phyloP scores from a whole-genome alignment of 1,140 invertebrate genomes.

The Centruroides sculpturatus region DNA sequence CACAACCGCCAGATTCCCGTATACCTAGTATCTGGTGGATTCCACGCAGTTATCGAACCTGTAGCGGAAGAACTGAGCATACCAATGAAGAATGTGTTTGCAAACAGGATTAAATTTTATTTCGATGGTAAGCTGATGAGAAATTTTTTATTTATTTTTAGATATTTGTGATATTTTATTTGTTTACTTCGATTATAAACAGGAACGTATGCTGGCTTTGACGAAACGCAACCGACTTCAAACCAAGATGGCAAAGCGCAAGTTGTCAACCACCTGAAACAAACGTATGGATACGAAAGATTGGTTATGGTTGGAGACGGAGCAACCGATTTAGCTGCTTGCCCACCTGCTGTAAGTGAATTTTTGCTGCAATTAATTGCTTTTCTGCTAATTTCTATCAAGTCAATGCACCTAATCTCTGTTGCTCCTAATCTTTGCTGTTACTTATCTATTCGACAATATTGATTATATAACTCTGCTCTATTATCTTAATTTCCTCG shows the following conservation, averaged over 20 bases:
- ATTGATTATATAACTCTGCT: background rate
- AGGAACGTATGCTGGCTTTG: constrained; percentile 90
- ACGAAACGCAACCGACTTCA: constrained; percentile 74
- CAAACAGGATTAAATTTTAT: constrained; percentile 83
- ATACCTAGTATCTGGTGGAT: constrained; percentile 89
- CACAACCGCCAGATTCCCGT: constrained; percentile 58
- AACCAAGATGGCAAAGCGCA: constrained; percentile 76
- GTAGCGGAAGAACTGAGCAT: constrained; percentile 69
- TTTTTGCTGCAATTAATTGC: no score
- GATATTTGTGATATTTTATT: no score
- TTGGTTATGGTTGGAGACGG: constrained; percentile 93
- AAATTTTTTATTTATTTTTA: background rate
- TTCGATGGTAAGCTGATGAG: constrained; percentile 50
- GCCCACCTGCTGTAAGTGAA: constrained; percentile 66
- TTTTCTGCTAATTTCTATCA: background rate
- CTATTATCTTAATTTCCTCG: no score
- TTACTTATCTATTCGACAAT: background rate
- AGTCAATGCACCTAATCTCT: background rate
- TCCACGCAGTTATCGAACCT: constrained; percentile 71
- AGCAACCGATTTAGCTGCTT: constrained; percentile 85
- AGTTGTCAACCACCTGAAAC: constrained; percentile 65
- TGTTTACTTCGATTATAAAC: no score
- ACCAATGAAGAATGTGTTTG: constrained; percentile 62
- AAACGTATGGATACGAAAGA: constrained; percentile 53
- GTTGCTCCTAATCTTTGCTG: constrained; percentile 3